Base-by-base conservation (phyloP, 2,113 vertebrate species). In the Pollimyrus isidori region DNA sequence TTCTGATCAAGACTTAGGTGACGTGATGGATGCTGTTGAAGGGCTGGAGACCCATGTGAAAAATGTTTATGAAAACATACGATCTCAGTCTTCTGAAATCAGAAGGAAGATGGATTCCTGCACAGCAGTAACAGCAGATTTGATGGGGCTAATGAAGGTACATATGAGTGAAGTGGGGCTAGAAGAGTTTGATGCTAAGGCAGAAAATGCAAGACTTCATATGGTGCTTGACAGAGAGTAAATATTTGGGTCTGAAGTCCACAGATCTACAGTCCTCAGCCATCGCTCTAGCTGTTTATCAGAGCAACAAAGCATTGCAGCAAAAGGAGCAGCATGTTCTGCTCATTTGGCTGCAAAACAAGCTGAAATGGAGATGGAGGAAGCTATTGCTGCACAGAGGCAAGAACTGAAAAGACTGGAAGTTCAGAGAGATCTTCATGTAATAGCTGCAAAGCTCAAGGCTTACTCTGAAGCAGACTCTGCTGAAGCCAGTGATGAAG, bases 321-420 rank as follows among this genome's bases (percentile, higher is more conserved):
- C 58, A 50, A 91, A 93, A 89, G 89, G 76, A 88, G 89, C 62
- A 89, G 91, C 90, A 52, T 89, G 46, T 49, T 87, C 90, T 11
- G 87, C 90, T 50, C 86, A 91, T 42, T n/a, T 91, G 0, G 88
- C 92, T 49, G 88, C 89, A 88, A 91, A 92, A 39, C 3, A 88
- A 15, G 90, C 88, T 9, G 88, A 91, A 89, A 90, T 91, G 0
- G 0, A 92, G 1, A 92, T 90, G 90, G 90, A 92, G 3, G 88
- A 88, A 9, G 90, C 58, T 15, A 92, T 90, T 30, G 86, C 56
- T 83, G 10, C 76, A 42, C 91, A 92, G 87, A 86, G 58, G 7
- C 87, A 84, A 90, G 42, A 93, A 76, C 92, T 92, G 52, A 92
- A 91, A 88, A 93, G 56, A 89, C 26, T 92, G 4, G 89, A 92